Base-by-base conservation (phyloP, 2,888 invertebrate species). In the Acanthococcus lagerstroemiae region DNA sequence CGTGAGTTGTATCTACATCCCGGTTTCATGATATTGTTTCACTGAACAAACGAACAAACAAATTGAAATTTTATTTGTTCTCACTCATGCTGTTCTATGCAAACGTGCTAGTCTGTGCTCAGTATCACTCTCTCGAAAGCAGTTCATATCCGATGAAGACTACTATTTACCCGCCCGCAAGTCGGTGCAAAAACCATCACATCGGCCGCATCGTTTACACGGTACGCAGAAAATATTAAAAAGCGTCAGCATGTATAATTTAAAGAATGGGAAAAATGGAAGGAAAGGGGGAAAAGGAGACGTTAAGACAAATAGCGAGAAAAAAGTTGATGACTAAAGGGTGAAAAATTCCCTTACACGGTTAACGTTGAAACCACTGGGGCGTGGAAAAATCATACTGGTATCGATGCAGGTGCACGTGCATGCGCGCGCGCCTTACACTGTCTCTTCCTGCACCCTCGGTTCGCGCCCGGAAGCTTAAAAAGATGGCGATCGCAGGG, bases 321-420 rank as follows among this genome's bases (percentile, higher is more conserved):
- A 52, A 60, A 52, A 63, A 63, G 52, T 54, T 63, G 63, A 52
- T 63, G 63, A 63, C 63, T 63, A 61, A 63, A 63, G 63, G 63
- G 63, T 63, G 63, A 63, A 63, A 54, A 63, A 63, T 63, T 63
- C 54, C 37, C 63, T 63, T 54, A 63, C 63, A 63, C 44, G 30
- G 63, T 50, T 52, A 30, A 63, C 52, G 63, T 63, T 54, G 54
- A 54, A 66, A 66, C 50, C 66, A 66, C 30, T 57, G 66, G 66
- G 66, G 66, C 66, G 66, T 66, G 66, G 66, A 66, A 66, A 66
- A 63, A 63, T 63, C 63, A 63, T 63, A 63, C 63, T 54, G 52
- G 54, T 63, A 63, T 63, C 54, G 63, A 63, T 63, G 63, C 63
- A 63, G 63, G 63, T 63, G 63, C 63, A 54, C 63, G 63, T 63